phyloP scores from a whole-genome alignment of 2,888 invertebrate species.

The Epirrita christyi region DNA sequence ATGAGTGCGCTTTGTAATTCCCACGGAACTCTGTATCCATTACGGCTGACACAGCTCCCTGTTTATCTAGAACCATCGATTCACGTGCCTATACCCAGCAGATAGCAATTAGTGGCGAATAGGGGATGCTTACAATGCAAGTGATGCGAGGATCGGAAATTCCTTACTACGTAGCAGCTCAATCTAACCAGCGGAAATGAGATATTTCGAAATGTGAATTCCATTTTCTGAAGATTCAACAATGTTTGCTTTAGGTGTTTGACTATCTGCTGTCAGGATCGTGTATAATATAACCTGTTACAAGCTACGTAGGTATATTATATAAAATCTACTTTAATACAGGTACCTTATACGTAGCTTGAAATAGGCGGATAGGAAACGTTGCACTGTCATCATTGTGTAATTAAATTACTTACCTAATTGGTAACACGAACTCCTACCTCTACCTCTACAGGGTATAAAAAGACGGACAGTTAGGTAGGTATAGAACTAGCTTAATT shows the following conservation, averaged over 20 bases:
- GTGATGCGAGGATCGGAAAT: conserved; percentile 29
- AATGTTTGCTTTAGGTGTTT: conserved; percentile 19
- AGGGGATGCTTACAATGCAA: conserved; percentile 32
- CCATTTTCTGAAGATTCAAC: conserved; percentile 23
- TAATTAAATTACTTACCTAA: neutral
- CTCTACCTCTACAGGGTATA: too few relatives aligned
- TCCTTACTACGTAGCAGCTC: conserved; percentile 26
- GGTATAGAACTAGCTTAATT: too few relatives aligned
- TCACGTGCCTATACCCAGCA: conserved; percentile 24
- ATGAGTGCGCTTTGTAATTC: conserved; percentile 16
- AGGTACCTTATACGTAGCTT: neutral
- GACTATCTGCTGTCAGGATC: conserved; percentile 2
- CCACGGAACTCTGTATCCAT: conserved; percentile 24
- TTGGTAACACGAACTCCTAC: too few relatives aligned
- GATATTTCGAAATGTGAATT: conserved; percentile 25
- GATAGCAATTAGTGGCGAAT: conserved; percentile 32
- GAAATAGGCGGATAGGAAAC: neutral
- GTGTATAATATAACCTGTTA: neutral
- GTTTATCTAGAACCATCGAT: conserved; percentile 29
- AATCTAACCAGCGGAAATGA: conserved; percentile 28
- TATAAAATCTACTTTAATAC: neutral
- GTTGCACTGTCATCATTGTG: neutral
- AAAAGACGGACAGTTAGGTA: too few relatives aligned
- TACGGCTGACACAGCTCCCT: conserved; percentile 27
- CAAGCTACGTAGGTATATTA: too few relatives aligned